Base-by-base conservation (phyloP, 2,888 invertebrate species). In the Leptopilina drosophilae region DNA sequence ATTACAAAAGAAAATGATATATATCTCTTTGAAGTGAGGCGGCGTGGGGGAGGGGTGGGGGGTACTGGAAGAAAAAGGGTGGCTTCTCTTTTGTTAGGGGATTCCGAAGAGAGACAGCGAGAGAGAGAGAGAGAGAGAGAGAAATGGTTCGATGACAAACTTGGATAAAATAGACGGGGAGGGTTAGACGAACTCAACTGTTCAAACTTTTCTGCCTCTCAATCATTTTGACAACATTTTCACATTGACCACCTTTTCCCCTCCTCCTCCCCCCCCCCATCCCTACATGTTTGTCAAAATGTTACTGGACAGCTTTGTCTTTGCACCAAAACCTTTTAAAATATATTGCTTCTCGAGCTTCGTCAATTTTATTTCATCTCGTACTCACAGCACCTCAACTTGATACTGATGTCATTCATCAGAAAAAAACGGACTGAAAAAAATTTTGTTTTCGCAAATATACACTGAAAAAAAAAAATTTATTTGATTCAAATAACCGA, bases 1-100 rank as follows among this genome's bases (percentile, higher is more conserved):
- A 73, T 73, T 73, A 73, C 56, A 73, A 73, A 73, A 53, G 56
- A 73, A 73, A 73, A 73, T 56, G 40, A 73, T 56, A 73, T 56
- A 73, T 73, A 56, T 73, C 73, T 53, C 69, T 40, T 42, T 14
- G 53, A 73, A 56, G 56, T 56, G 56, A 73, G 56, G 73, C 12
- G 33, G 56, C 9, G 66, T 33, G 76, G 76, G 64, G 73, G 42
- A 42, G 42, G 42, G 8, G 42, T n/a, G 42, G 8, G 3, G 42
- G 77, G 67, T 59, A 33, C 33, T 69, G 40, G 66, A 53, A 65
- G 49, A 53, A 20, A 40, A 49, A 15, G 81, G 62, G 59, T 49
- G 73, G 11, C 33, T 40, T 42, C 12, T 33, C 56, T n/a, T 15
- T n/a, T 26, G 59, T 26, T 46, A 26, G 64, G 64, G 20, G 66